Evolutionary conservation across 1,140 invertebrate species (phyloP).

Genomic region (Hyles euphorbiae): DNA sequence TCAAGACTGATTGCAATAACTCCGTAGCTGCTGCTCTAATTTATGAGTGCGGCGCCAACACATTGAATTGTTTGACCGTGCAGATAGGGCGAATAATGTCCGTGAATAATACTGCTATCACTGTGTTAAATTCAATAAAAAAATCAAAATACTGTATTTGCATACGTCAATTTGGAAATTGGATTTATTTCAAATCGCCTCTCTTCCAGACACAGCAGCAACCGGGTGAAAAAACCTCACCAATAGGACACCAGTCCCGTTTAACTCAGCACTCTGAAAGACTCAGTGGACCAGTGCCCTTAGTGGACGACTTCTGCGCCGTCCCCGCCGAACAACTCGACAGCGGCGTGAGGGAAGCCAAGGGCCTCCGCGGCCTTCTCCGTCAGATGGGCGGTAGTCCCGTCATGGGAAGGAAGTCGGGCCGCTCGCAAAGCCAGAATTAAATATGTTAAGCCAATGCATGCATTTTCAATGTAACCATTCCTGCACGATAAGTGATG

Average conservation of each 20-base stretch:
- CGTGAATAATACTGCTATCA: too few relatives aligned
- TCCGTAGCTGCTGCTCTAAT: too few relatives aligned
- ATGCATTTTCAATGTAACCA: neutral
- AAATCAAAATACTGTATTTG: too few relatives aligned
- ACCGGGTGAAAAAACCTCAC: conserved; percentile 50
- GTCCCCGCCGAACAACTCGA: conserved; percentile 87
- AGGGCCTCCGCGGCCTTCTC: conserved; percentile 85
- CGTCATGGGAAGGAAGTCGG: conserved; percentile 82
- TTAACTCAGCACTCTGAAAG: conserved; percentile 75
- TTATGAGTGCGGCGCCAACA: too few relatives aligned
- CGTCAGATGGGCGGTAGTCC: conserved; percentile 89
- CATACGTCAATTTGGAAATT: too few relatives aligned
- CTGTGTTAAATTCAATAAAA: too few relatives aligned
- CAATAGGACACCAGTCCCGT: conserved; percentile 71
- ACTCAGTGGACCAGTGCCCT: conserved; percentile 80
- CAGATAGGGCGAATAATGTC: too few relatives aligned
- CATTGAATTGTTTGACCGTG: too few relatives aligned
- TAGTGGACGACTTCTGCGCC: conserved; percentile 95
- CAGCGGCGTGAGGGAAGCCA: conserved; percentile 76
- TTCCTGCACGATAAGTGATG: too few relatives aligned
- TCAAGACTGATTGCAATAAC: too few relatives aligned
- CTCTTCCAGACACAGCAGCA: conserved; percentile 39
- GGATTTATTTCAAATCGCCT: conserved; percentile 31
- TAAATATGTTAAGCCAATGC: conserved; percentile 24
- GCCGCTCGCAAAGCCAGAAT: conserved; percentile 70